Evolutionary conservation across 2,113 vertebrate species (phyloP).

Genomic region (Speoplatyrhinus poulsoni): DNA sequence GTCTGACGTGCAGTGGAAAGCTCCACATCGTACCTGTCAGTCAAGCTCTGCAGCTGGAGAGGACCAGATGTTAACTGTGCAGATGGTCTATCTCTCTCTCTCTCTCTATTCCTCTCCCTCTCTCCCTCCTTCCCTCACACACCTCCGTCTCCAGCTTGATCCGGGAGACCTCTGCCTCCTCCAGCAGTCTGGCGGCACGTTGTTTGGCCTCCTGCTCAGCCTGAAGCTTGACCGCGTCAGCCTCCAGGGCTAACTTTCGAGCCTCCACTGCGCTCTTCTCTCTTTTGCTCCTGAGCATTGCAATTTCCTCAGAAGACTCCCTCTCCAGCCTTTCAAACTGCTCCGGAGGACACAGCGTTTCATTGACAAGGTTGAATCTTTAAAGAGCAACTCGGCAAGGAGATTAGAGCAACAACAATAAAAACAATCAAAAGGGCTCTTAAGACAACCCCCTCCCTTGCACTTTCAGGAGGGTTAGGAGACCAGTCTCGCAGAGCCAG

Average conservation of each 20-base stretch:
- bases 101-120: background rate
- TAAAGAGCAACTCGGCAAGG: no score
- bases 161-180: constrained; percentile 50
- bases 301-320: constrained; percentile 57
- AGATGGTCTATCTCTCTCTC: background rate
- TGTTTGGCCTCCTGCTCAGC: constrained; percentile 51
- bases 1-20: constrained; percentile 36
- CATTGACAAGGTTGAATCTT: no score
- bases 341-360: constrained; percentile 10
- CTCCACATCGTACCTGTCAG: constrained; percentile 50
- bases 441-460: no score
- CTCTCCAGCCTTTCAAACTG: constrained; percentile 59
- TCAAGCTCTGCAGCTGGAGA: constrained; percentile 60
- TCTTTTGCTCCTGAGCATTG: constrained; percentile 49
- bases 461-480: no score
- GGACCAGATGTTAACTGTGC: constrained; percentile 7
- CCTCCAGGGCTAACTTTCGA: constrained; percentile 44
- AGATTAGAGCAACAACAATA: background rate
- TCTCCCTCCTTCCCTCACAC: constrained; percentile 1
- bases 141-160: constrained; percentile 62
- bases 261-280: constrained; percentile 54
- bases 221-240: constrained; percentile 50
- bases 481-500: no score
- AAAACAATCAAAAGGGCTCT: background rate
- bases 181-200: constrained; percentile 43